Percentiles rank a stretch among this genome's conserved stretches.
Conservation (phyloP, 2,888 invertebrate genomes). For the Drosophila mettleri region DNA sequence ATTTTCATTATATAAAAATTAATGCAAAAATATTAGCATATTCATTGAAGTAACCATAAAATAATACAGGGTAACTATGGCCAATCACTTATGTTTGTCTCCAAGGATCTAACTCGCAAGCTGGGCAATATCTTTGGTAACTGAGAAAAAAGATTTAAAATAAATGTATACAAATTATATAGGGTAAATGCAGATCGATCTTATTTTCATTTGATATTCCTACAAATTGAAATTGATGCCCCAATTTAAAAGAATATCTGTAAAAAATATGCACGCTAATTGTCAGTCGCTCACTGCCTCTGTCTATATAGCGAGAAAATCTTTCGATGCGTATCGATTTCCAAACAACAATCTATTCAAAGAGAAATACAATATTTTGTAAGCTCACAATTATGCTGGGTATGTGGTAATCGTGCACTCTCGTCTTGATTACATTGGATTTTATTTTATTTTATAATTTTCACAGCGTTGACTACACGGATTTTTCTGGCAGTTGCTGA, state of each 20-base stretch:
- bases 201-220: background rate
- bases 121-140: too few species aligned
- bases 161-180: background rate
- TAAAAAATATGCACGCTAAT: background rate
- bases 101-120: too few species aligned
- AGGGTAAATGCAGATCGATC: background rate
- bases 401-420: background rate
- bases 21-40: too few species aligned
- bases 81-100: too few species aligned
- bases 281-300: background rate
- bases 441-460: slow-evolving; percentile 33
- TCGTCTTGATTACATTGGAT: slow-evolving; percentile 1
- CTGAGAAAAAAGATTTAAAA: too few species aligned
- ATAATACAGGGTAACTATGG: background rate
- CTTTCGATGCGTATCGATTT: background rate
- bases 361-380: background rate
- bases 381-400: background rate
- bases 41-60: background rate
- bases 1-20: too few species aligned
- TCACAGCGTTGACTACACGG: slow-evolving; percentile 32
- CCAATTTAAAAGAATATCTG: background rate
- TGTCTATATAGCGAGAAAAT: background rate
- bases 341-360: background rate
- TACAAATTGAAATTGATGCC: background rate
- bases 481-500: slow-evolving; percentile 33